Base-by-base conservation (phyloP, 2,888 invertebrate species). In the Aplocera efformata region DNA sequence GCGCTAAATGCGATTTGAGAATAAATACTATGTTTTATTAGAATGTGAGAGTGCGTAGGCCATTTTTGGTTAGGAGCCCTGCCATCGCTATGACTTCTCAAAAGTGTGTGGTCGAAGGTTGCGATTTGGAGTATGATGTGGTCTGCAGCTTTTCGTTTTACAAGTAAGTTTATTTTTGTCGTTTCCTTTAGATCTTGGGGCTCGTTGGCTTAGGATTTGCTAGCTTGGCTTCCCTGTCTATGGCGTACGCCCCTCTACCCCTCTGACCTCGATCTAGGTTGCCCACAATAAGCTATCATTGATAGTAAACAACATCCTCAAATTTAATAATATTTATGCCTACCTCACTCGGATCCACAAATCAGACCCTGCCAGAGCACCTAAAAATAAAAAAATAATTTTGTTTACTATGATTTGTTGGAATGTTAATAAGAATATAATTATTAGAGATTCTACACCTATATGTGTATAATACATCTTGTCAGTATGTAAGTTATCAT, bases 131-230 rank as follows among this genome's bases (percentile, higher is more conserved):
- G 71, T 86, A 88, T 55, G 88, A 88, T 79, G 86, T 86, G 48
- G 69, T 85, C 60, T 88, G 88, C 81, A 88, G 86, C 79, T 88
- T 88, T 62, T 86, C 88, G 49, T 88, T 88, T 60, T 88, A 85
- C 72, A 86, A 86, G 88, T 88, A 63, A 84, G 88, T 81, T 60
- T 65, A 70, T 78, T 68, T 63, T 60, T 54, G 46, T 52, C 42
- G 47, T 58, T 50, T 56, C 50, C 53, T 41, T 32, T 11, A 13
- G 20, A 33, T 17, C 37, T 41, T 35, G 3, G 13, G 30, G 11
- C 26, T 10, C 5, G 6, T 21, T 28, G 25, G n/a, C 28, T 20
- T 28, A 7, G 9, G 23, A 13, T 24, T 23, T 9, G 10, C 10
- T 11, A 26, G 17, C 30, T 39, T 32, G 17, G 11, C 29, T 44